Conservation (phyloP, 2,888 invertebrate genomes). For the Platycheirus albimanus region DNA sequence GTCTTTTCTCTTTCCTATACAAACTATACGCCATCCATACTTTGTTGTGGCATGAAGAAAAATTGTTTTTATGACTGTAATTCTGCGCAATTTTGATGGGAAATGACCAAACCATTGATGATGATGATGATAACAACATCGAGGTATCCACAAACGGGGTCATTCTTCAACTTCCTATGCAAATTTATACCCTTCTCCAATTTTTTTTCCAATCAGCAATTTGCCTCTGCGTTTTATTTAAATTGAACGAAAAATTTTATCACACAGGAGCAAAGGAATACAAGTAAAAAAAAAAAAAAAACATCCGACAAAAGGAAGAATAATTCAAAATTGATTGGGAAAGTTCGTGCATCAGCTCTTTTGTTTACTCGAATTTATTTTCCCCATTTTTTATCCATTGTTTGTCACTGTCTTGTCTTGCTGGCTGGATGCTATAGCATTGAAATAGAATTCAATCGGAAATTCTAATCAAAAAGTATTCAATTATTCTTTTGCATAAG, state of each 20-base stretch:
- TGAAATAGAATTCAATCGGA: constrained; percentile 57
- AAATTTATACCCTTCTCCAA: constrained; percentile 36
- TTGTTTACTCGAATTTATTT: constrained; percentile 37
- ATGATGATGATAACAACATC: constrained; percentile 45
- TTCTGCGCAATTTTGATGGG: constrained; percentile 40
- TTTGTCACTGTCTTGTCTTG: constrained; percentile 19
- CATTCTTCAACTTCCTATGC: constrained; percentile 48
- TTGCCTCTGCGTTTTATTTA: constrained; percentile 39
- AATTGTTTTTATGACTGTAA: constrained; percentile 48
- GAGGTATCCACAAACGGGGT: constrained; percentile 40
- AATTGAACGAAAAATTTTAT: constrained; percentile 38
- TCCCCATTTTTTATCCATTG: constrained; percentile 1
- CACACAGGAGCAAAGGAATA: constrained; percentile 10
- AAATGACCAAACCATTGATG: constrained; percentile 27
- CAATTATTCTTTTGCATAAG: constrained; percentile 54
- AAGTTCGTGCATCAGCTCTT: constrained; percentile 67
- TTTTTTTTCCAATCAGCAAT: constrained; percentile 65
- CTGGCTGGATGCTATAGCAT: background rate
- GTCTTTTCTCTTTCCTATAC: constrained; percentile 22
- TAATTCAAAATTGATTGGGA: constrained; percentile 66
- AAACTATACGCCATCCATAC: constrained; percentile 27
- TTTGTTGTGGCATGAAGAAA: constrained; percentile 48
- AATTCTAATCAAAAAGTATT: constrained; percentile 70
- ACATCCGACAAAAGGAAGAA: constrained; percentile 29
- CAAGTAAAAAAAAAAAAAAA: constrained; percentile 13